Percentiles rank a stretch among this genome's conserved stretches.
Conservation (phyloP, 1,140 invertebrate species). For the Wiebesia pumilae region DNA sequence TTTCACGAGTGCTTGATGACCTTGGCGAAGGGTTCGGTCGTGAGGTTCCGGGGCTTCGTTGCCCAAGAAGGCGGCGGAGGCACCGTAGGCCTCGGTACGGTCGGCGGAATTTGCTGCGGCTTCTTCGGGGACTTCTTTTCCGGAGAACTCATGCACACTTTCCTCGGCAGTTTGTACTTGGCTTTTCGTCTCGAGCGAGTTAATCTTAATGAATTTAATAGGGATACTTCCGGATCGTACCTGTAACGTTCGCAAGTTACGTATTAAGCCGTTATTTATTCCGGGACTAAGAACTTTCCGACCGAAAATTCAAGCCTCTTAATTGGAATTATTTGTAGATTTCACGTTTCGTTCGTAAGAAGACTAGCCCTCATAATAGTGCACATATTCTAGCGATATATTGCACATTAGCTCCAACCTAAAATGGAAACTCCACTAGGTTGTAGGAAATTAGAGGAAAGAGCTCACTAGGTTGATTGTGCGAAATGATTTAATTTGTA, state of each 20-base stretch:
- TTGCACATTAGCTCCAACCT: too few relatives aligned
- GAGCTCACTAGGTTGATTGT: not conserved
- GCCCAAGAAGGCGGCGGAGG: constrained; percentile 22
- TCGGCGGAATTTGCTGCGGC: not conserved
- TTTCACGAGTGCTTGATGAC: constrained; percentile 35
- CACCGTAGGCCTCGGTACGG: constrained; percentile 30
- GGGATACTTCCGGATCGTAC: not conserved
- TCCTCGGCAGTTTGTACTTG: not conserved
- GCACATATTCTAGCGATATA: too few relatives aligned
- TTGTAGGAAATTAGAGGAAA: not conserved
- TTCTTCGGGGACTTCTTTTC: not conserved
- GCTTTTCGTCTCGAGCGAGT: not conserved
- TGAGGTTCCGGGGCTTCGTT: constrained; percentile 9
- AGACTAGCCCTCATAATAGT: too few relatives aligned
- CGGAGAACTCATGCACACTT: not conserved
- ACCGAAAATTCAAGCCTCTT: not conserved
- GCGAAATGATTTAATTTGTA: not conserved
- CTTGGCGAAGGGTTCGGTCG: constrained; percentile 17
- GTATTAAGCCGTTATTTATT: not conserved
- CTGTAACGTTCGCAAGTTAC: not conserved
- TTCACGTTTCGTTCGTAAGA: too few relatives aligned
- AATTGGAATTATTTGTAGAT: too few relatives aligned
- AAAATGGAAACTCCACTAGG: not conserved
- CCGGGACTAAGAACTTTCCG: not conserved
- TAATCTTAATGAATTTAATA: not conserved